These are phyloP conservation scores for Cosmia pyralina DNA, from an alignment of 2,888 invertebrate species.

Conservation along the genomic window DNA sequence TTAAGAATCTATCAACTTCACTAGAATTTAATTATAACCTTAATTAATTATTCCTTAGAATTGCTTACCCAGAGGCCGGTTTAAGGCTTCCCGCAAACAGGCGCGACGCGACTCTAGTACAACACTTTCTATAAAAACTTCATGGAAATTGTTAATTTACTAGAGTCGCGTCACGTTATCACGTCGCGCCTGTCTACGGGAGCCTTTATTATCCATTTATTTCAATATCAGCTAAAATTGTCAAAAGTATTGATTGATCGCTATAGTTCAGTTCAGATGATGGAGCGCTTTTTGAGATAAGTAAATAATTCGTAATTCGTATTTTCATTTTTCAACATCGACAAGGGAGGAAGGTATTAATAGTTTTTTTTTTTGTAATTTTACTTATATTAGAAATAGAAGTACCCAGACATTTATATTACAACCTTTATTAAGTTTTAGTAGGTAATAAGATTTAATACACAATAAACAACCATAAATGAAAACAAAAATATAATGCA, in stretches of 20 bases:
- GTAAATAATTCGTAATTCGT: not conserved
- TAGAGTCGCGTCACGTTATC: too few species aligned
- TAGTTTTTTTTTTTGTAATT: not conserved
- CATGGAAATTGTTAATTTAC: too few species aligned
- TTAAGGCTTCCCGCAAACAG: not conserved
- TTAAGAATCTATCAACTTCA: conserved; percentile 14
- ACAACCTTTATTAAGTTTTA: not conserved
- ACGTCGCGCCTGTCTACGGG: too few species aligned
- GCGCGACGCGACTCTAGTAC: not conserved
- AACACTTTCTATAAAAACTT: too few species aligned
- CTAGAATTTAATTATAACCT: conserved; percentile 1
- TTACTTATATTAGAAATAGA: not conserved
- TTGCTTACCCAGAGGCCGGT: not conserved
- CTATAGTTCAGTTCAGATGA: conserved; percentile 10
- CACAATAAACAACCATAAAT: not conserved
- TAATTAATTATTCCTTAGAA: conserved; percentile 22
- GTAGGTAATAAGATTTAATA: not conserved
- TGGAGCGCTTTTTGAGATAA: conserved; percentile 5
- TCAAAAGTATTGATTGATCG: conserved; percentile 42
- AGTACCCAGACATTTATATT: not conserved
- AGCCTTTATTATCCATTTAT: conserved; percentile 10
- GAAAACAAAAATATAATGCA: not conserved
- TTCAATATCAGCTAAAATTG: conserved; percentile 16
- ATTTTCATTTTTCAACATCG: not conserved
- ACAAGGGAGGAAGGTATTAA: too few species aligned